Evolutionary conservation across 2,113 vertebrate species (phyloP).

Genomic region (Sisor rabdophorus): DNA sequence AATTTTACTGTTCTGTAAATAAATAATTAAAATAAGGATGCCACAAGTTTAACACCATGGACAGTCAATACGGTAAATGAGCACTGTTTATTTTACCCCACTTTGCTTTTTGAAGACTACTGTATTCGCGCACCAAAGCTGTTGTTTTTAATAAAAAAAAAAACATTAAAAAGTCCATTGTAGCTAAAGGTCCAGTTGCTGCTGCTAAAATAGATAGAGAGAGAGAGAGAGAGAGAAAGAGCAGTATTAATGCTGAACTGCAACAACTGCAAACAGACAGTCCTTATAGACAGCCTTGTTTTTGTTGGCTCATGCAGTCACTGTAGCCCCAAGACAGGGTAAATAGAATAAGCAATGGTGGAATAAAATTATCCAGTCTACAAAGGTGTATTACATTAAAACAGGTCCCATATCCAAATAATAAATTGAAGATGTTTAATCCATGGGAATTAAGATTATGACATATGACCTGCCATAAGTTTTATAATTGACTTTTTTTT

Average conservation of each 20-base stretch:
- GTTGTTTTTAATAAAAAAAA: too few relatives aligned
- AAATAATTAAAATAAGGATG: background rate
- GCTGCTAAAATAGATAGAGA: too few relatives aligned
- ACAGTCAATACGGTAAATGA: background rate
- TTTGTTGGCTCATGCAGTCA: background rate
- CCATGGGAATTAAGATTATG: background rate
- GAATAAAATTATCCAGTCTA: constrained; percentile 4
- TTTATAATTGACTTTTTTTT: background rate
- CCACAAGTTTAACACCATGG: background rate
- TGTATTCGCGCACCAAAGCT: too few relatives aligned
- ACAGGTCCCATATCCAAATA: background rate
- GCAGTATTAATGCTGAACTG: constrained; percentile 25
- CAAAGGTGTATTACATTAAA: background rate
- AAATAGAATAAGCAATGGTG: background rate
- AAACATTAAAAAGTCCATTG: too few relatives aligned
- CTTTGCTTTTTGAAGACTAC: too few relatives aligned
- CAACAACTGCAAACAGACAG: constrained; percentile 30
- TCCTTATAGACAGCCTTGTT: constrained; percentile 1
- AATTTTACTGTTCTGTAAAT: too few relatives aligned
- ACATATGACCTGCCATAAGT: background rate
- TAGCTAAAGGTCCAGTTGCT: too few relatives aligned
- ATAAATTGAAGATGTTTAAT: background rate
- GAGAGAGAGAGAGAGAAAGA: background rate
- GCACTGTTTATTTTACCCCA: background rate
- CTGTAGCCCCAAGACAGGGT: background rate